Percentiles rank a stretch among this genome's conserved stretches.
Conservation (phyloP, 2,113 vertebrate species). For the Cichladusa arquata region DNA sequence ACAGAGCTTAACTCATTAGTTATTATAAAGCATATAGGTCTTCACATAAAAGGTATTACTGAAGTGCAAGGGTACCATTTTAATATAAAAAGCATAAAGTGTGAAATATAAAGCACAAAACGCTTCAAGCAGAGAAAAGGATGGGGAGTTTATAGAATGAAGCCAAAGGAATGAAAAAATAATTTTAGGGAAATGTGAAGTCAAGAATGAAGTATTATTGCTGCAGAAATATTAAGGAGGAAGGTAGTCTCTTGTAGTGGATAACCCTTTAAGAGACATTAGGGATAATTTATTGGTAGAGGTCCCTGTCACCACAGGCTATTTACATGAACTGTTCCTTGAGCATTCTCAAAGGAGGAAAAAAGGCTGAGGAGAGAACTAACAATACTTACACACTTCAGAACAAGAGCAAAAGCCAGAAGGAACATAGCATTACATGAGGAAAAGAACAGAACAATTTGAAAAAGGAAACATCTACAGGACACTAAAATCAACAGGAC, state of each 20-base stretch:
- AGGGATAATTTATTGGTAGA: neutral
- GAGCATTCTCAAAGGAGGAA: neutral
- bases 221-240: neutral
- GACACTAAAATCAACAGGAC: neutral
- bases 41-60: constrained; percentile 1
- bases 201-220: neutral
- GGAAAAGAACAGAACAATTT: neutral
- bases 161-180: constrained; percentile 16
- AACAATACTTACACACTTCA: neutral
- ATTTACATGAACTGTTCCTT: neutral
- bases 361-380: neutral
- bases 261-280: neutral
- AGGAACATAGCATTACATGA: neutral
- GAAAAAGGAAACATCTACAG: neutral
- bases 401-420: neutral
- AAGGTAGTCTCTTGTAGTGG: neutral
- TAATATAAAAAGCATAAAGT: constrained; percentile 1
- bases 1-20: neutral
- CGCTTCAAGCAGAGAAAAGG: neutral
- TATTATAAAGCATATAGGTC: neutral
- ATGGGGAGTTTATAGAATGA: neutral
- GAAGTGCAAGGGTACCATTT: neutral
- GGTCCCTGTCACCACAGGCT: neutral
- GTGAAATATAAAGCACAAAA: constrained; percentile 50
- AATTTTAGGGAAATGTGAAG: constrained; percentile 26